phyloP scores from a whole-genome alignment of 1,140 invertebrate genomes.

The Copidosoma floridanum region DNA sequence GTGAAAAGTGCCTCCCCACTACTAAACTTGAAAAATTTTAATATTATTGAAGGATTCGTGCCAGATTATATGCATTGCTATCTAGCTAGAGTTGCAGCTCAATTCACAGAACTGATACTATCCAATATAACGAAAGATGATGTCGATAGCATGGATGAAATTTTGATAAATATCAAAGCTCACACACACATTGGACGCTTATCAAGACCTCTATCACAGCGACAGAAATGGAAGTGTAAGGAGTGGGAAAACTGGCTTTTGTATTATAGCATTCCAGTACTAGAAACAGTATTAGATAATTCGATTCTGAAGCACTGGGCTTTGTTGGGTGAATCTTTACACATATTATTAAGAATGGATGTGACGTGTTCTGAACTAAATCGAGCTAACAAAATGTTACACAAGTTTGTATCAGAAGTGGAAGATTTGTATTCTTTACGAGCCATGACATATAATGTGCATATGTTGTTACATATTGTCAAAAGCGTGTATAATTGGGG shows the following conservation, averaged over 20 bases:
- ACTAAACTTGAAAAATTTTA: not conserved
- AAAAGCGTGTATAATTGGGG: constrained; percentile 26
- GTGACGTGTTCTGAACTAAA: constrained; percentile 8
- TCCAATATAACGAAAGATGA: not conserved
- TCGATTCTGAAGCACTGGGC: constrained; percentile 7
- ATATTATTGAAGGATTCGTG: not conserved
- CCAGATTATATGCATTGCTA: not conserved
- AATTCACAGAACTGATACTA: not conserved
- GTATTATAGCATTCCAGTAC: not conserved
- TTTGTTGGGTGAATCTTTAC: constrained; percentile 15
- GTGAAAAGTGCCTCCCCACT: not conserved
- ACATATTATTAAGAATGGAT: constrained; percentile 14
- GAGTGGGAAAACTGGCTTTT: constrained; percentile 11
- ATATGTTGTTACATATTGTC: constrained; percentile 22
- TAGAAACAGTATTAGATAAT: too few species aligned
- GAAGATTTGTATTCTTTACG: constrained; percentile 8
- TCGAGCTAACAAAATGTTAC: not conserved
- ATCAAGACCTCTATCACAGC: not conserved
- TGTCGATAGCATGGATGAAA: not conserved
- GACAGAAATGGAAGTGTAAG: not conserved
- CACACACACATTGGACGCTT: not conserved
- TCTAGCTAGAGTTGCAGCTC: not conserved
- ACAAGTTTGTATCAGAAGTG: not conserved
- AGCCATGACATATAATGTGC: constrained; percentile 26
- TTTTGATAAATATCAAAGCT: not conserved